Base-by-base conservation (phyloP, 2,797 vertebrate species). In the Calcarius lapponicus region DNA sequence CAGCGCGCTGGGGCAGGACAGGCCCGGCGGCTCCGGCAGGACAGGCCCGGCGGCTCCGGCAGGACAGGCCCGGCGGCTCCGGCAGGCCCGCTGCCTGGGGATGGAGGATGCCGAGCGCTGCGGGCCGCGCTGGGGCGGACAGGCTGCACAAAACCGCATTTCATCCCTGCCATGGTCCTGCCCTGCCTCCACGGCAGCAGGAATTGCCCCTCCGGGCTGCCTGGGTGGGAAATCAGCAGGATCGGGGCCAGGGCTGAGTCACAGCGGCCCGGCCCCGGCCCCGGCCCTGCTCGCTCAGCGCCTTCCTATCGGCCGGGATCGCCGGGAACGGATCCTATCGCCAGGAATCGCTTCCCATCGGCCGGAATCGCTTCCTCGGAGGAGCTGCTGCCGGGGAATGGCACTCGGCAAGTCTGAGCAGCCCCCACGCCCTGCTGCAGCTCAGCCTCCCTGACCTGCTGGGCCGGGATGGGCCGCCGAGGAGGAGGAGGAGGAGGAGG, bases 1-100 rank as follows among this genome's bases (percentile, higher is more conserved):
- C 0, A 3, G 24, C 18, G 53, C 31, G 31, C 29, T 13, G 0
- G 0, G 47, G 47, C 24, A 12, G 56, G n/a, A 25, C 56, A 25
- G n/a, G 15, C 53, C 56, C 10, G 14, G 13, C 4, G 53, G 53
- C 50, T 79, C 26, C 45, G 53, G 21, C 34, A 51, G 60, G 22
- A 25, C 56, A 25, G n/a, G 15, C 53, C 56, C 10, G 14, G 13
- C 4, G 53, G 53, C n/a, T n/a, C n/a, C n/a, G 47, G 47, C 24
- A 12, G 56, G n/a, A 25, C 56, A 25, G n/a, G 15, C 53, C 56
- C 10, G 14, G 13, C 4, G 53, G 53, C 50, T 79, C 26, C 45
- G 53, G 21, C 34, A 51, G 60, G 22, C 53, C 10, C 15, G 10
- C 34, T 13, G 0, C 19, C 0, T 0, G 3, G 29, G 17, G 12